phyloP scores from a whole-genome alignment of 2,113 vertebrate species.

The Caloenas nicobarica region DNA sequence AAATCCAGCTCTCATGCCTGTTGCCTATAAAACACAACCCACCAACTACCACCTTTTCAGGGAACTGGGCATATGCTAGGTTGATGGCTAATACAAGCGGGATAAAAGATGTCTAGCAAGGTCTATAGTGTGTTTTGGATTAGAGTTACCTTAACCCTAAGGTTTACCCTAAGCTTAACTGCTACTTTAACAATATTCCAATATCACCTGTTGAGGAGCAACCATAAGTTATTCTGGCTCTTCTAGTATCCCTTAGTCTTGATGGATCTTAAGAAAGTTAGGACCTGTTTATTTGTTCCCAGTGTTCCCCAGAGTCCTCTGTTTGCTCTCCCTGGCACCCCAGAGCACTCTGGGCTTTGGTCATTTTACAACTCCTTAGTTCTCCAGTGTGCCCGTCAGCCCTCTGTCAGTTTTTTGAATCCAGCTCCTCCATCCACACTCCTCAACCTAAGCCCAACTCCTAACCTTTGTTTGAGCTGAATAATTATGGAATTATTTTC shows the following conservation, averaged over 20 bases:
- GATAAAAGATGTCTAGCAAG: background rate
- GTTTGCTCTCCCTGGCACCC: background rate
- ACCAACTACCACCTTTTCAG: background rate
- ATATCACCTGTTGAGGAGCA: background rate
- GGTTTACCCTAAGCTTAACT: background rate
- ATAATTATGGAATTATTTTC: background rate
- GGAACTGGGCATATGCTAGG: background rate
- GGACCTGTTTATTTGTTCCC: background rate
- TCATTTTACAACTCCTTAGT: background rate
- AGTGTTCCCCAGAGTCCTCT: background rate
- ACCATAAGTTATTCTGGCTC: background rate
- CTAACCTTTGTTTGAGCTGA: background rate
- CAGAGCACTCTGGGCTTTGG: background rate
- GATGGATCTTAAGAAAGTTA: background rate
- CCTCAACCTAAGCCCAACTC: background rate
- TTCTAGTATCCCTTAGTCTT: background rate
- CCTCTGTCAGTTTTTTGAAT: background rate
- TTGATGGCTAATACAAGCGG: accelerated
- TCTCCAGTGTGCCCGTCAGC: background rate
- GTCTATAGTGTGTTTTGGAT: background rate
- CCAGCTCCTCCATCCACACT: background rate
- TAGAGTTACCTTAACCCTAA: background rate
- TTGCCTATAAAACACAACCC: background rate
- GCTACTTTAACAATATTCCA: background rate
- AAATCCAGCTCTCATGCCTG: background rate